Evolutionary conservation across 2,888 invertebrate species (phyloP).

Genomic region (Drosophila setosimentum): DNA sequence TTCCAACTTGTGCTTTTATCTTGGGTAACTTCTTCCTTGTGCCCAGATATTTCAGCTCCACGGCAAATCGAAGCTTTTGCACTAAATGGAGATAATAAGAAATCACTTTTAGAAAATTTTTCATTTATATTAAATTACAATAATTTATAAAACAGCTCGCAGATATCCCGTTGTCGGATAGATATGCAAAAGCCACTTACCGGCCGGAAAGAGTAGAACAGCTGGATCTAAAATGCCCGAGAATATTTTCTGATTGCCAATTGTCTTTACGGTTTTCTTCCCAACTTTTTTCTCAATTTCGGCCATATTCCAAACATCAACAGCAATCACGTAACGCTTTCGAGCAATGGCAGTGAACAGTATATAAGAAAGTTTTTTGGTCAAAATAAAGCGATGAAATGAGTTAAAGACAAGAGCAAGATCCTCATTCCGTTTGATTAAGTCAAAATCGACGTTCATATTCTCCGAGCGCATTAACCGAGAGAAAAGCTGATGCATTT

Average conservation of each 20-base stretch:
- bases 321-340: conserved; percentile 54
- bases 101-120: not conserved
- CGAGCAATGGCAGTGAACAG: conserved; percentile 49
- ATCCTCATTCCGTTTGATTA: conserved; percentile 43
- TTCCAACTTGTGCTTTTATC: not conserved
- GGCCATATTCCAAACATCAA: conserved; percentile 55
- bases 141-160: not conserved
- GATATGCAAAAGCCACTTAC: conserved; percentile 39
- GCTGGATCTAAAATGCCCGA: conserved; percentile 70
- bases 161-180: not conserved
- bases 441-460: conserved; percentile 41
- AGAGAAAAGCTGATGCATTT: conserved; percentile 43
- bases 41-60: conserved; percentile 55
- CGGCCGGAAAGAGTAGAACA: conserved; percentile 68
- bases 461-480: conserved; percentile 57
- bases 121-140: not conserved
- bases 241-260: conserved; percentile 50
- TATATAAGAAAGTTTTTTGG: conserved; percentile 44
- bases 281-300: conserved; percentile 16
- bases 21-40: conserved; percentile 16
- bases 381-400: conserved; percentile 74
- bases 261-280: conserved; percentile 13
- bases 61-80: conserved; percentile 61
- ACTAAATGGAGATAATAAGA: conserved; percentile 24
- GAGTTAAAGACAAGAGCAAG: conserved; percentile 68